Conservation (phyloP, 2,797 vertebrate genomes). For the Tenualosa thibaudeaui region DNA sequence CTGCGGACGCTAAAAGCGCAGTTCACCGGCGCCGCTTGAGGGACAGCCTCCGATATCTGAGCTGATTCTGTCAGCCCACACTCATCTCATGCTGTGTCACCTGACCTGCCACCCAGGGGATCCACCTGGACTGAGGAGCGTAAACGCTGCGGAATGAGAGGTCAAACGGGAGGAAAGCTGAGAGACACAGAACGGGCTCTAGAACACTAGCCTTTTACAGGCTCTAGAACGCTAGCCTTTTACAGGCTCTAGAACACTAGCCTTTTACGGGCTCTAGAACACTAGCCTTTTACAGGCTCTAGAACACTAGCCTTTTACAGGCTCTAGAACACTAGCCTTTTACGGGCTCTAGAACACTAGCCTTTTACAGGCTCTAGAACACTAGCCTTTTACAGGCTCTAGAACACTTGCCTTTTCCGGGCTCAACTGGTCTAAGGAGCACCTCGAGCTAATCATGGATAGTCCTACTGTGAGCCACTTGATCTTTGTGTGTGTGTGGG, state of each 20-base stretch:
- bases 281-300: too few relatives aligned
- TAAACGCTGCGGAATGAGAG: background rate
- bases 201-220: background rate
- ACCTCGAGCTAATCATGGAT: background rate
- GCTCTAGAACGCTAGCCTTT: too few relatives aligned
- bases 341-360: too few relatives aligned
- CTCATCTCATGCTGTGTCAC: background rate
- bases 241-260: too few relatives aligned
- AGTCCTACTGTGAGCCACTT: too few relatives aligned
- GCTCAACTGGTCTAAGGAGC: background rate
- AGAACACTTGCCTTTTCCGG: too few relatives aligned
- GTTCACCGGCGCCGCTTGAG: conserved; percentile 39
- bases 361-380: too few relatives aligned
- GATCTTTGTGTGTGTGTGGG: too few relatives aligned
- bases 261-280: too few relatives aligned
- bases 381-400: too few relatives aligned
- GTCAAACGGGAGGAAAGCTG: background rate
- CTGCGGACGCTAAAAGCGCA: conserved; percentile 46
- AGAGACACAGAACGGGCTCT: background rate
- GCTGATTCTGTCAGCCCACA: conserved; percentile 40
- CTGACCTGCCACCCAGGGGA: conserved; percentile 17
- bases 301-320: too few relatives aligned
- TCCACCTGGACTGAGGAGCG: background rate
- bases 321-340: too few relatives aligned
- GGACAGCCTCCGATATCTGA: conserved; percentile 33